Evolutionary conservation across 2,113 vertebrate genomes (phyloP).

Genomic region (Circaetus gallicus): DNA sequence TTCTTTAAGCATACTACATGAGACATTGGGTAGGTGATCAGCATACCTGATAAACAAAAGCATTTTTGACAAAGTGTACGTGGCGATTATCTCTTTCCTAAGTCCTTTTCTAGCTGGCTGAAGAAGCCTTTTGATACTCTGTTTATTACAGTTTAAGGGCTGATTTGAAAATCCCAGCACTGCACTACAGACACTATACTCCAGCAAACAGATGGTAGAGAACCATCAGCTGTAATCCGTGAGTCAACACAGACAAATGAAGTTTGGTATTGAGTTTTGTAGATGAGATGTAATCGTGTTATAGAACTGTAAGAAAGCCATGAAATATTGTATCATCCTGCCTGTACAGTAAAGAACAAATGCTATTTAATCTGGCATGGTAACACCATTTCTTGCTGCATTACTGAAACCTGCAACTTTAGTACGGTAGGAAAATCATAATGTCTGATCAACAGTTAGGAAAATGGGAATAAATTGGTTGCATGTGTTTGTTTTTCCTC

Average conservation of each 20-base stretch:
- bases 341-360: neutral
- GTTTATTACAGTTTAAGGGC: neutral
- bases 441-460: neutral
- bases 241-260: neutral
- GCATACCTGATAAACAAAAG: neutral
- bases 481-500: neutral
- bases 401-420: neutral
- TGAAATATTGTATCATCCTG: neutral
- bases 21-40: neutral
- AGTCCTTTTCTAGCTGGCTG: neutral
- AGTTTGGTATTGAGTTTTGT: neutral
- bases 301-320: neutral
- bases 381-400: neutral
- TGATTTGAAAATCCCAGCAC: neutral
- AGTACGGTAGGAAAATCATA: neutral
- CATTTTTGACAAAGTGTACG: neutral
- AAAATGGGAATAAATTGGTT: neutral
- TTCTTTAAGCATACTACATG: neutral
- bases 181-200: neutral
- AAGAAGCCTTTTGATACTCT: neutral
- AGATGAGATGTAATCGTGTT: neutral
- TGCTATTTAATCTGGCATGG: neutral
- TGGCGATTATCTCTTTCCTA: neutral
- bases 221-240: neutral
- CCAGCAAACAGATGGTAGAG: neutral